A percentile compares a stretch with the other conserved stretches of the same genome.
phyloP scores from a whole-genome alignment of 2,113 vertebrate genomes.

The Phalacrocorax brasilianus region DNA sequence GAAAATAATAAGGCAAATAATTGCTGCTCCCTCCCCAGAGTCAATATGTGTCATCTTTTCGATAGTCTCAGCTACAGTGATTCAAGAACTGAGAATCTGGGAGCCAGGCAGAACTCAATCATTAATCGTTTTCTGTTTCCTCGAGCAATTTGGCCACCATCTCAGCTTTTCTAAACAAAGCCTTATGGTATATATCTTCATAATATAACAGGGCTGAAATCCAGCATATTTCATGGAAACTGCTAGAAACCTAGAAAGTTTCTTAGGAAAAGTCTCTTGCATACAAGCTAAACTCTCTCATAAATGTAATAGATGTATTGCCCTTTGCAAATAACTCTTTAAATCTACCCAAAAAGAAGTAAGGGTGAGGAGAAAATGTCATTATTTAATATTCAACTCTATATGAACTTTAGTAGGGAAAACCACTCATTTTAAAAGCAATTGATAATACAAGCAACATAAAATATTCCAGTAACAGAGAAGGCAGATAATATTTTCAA shows the following conservation, averaged over 20 bases:
- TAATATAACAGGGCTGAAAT: not conserved
- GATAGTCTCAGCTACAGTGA: not conserved
- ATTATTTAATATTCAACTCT: not conserved
- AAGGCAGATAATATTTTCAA: not conserved
- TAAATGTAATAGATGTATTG: not conserved
- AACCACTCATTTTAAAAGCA: not conserved
- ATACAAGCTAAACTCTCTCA: not conserved
- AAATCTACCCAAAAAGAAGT: not conserved
- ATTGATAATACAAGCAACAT: not conserved
- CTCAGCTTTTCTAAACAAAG: not conserved
- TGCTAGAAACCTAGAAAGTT: not conserved
- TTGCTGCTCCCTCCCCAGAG: not conserved
- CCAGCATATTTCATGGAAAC: not conserved
- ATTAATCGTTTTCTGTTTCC: not conserved
- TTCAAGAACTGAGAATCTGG: not conserved
- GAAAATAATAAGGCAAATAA: slow-evolving; percentile 35
- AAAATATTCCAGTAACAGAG: not conserved
- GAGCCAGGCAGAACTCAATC: not conserved
- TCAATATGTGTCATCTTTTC: not conserved
- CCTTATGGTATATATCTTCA: not conserved
- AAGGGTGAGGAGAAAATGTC: not conserved
- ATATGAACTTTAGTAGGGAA: not conserved
- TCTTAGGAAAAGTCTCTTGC: not conserved
- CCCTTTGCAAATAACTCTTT: not conserved
- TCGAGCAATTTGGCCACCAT: not conserved